Conservation (phyloP, 2,797 vertebrate species). For the Hippopotamyrus pictus region DNA sequence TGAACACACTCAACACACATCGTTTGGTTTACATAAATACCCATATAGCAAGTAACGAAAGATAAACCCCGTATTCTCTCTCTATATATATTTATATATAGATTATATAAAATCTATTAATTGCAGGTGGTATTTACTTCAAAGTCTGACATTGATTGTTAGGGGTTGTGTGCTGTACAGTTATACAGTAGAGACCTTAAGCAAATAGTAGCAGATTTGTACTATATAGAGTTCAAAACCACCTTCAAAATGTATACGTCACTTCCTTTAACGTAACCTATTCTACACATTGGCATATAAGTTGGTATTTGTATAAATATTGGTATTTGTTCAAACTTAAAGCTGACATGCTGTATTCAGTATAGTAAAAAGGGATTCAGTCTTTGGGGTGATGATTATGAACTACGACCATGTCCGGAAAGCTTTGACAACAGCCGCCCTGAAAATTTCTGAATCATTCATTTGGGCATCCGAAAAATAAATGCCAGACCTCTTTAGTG, state of each 20-base stretch:
- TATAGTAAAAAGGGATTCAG: conserved; percentile 27
- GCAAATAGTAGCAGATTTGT: not conserved
- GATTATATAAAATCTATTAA: conserved; percentile 15
- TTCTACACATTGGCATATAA: conserved; percentile 10
- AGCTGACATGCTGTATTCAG: conserved; percentile 28
- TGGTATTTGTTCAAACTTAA: conserved; percentile 32
- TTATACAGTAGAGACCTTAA: not conserved
- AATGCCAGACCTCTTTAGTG: conserved; percentile 26
- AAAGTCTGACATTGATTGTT: conserved; percentile 24
- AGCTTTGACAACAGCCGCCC: conserved; percentile 3
- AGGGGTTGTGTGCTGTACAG: conserved; percentile 17
- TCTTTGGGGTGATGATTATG: conserved; percentile 25
- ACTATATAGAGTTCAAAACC: not conserved
- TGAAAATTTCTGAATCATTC: not conserved
- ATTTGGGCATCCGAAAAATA: conserved; percentile 1
- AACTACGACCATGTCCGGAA: conserved; percentile 22
- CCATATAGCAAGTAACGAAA: conserved; percentile 47
- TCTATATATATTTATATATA: not conserved
- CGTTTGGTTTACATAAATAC: conserved; percentile 68
- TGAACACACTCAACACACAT: conserved; percentile 61
- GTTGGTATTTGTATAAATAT: conserved; percentile 28
- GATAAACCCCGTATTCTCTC: conserved; percentile 31
- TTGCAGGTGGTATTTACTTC: conserved; percentile 36
- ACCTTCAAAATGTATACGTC: not conserved
- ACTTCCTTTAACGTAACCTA: not conserved